Conservation (phyloP, 2,797 vertebrate genomes). For the Spinus pinus region DNA sequence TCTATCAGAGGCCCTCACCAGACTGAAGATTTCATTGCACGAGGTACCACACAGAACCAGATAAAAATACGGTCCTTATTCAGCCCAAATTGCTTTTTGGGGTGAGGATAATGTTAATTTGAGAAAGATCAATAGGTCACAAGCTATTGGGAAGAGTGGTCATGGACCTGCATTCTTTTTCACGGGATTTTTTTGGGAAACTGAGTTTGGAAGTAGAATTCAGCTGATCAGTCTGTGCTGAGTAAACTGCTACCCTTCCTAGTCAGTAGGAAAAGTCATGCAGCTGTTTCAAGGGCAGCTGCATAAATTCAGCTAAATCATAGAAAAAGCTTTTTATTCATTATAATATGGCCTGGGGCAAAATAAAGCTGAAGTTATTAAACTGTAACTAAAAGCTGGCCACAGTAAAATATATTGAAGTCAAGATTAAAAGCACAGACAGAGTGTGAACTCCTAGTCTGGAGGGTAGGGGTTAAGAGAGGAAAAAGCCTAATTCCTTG, state of each 20-base stretch:
- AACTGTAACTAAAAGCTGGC: slow-evolving; percentile 51
- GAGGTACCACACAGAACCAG: neutral
- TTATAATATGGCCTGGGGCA: slow-evolving; percentile 48
- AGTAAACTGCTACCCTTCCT: slow-evolving; percentile 40
- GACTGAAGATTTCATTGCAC: neutral
- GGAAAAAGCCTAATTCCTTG: neutral
- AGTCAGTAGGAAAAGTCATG: slow-evolving; percentile 50
- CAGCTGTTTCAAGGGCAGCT: slow-evolving; percentile 66
- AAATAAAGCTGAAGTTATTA: slow-evolving; percentile 67
- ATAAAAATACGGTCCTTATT: neutral
- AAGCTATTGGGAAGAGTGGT: neutral
- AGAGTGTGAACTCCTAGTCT: neutral
- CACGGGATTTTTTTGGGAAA: neutral
- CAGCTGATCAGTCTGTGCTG: neutral
- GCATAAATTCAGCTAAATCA: slow-evolving; percentile 66
- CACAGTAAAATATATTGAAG: slow-evolving; percentile 59
- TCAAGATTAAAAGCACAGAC: slow-evolving; percentile 58
- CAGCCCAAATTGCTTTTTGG: neutral
- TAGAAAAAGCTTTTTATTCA: slow-evolving; percentile 60
- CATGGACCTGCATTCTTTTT: neutral
- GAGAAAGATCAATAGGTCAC: neutral
- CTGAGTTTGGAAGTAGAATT: neutral
- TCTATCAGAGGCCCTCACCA: neutral
- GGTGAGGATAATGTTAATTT: neutral
- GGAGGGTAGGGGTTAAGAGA: neutral